phyloP scores from a whole-genome alignment of 1,140 invertebrate genomes.

The Xylocopa sonorina region DNA sequence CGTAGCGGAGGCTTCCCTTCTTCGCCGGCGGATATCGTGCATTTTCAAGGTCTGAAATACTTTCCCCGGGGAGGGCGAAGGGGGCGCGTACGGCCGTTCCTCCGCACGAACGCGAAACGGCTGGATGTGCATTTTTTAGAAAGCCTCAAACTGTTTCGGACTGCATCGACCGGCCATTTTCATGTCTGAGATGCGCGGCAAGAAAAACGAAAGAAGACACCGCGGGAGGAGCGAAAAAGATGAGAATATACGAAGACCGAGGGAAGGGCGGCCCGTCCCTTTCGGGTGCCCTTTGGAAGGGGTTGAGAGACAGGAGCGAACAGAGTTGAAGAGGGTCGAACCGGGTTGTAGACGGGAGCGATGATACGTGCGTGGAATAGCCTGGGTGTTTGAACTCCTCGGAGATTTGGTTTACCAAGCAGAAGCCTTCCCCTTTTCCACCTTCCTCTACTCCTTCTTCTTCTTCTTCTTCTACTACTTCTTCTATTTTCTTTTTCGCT shows the following conservation, averaged over 20 bases:
- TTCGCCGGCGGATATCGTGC: slow-evolving; percentile 53
- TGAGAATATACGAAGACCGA: not conserved
- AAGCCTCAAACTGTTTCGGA: slow-evolving; percentile 52
- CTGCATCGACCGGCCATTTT: slow-evolving; percentile 58
- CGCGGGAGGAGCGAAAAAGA: slow-evolving; percentile 13
- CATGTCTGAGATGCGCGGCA: slow-evolving; percentile 60
- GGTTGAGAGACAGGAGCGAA: slow-evolving; percentile 44
- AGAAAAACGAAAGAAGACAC: slow-evolving; percentile 36
- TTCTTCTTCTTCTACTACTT: not conserved
- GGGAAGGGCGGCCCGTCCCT: not conserved
- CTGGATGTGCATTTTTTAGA: slow-evolving; percentile 72
- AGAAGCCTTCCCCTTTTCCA: slow-evolving; percentile 25
- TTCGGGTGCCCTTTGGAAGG: slow-evolving; percentile 32
- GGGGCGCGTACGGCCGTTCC: not conserved
- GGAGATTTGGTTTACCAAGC: slow-evolving; percentile 72
- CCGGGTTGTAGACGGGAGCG: slow-evolving; percentile 64
- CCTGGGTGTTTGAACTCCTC: slow-evolving; percentile 71
- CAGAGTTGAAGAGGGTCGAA: slow-evolving; percentile 51
- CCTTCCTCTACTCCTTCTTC: not conserved
- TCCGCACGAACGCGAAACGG: too few species aligned
- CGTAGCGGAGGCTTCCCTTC: slow-evolving; percentile 34
- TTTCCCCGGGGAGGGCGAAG: slow-evolving; percentile 51
- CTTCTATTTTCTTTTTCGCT: not conserved
- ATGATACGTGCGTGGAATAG: slow-evolving; percentile 76
- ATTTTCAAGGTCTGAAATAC: slow-evolving; percentile 73